Evolutionary conservation across 2,888 invertebrate genomes (phyloP).

Genomic region (Erebia palarica): DNA sequence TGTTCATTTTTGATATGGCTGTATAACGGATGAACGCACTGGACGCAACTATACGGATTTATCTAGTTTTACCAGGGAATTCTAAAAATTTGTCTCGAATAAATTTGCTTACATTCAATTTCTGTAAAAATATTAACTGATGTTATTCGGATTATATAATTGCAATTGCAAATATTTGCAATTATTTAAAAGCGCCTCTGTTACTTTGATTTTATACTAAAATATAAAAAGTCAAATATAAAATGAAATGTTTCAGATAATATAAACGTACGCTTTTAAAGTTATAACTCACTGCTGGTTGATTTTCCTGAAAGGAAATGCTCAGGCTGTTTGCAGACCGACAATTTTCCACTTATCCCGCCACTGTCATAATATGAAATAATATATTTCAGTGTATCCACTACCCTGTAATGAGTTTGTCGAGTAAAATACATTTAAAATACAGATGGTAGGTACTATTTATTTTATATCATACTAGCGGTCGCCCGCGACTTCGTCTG

Average conservation of each 20-base stretch:
- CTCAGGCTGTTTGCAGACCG: constrained; percentile 24
- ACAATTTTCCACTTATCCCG: constrained; percentile 30
- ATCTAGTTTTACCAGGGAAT: no score
- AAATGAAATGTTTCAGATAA: constrained; percentile 1
- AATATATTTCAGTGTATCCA: constrained; percentile 15
- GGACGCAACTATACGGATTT: no score
- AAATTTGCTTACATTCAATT: neutral
- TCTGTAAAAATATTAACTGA: neutral
- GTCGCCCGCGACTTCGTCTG: no score
- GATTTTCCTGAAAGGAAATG: constrained; percentile 30
- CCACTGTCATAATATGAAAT: constrained; percentile 17
- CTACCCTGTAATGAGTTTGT: constrained; percentile 9
- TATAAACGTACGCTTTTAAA: constrained; percentile 21
- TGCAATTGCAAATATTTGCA: neutral
- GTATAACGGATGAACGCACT: no score
- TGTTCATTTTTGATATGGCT: no score
- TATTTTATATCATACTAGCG: no score
- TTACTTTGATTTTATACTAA: neutral
- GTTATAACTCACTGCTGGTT: constrained; percentile 30
- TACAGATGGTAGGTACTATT: neutral
- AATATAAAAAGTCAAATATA: neutral
- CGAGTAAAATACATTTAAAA: constrained; percentile 3
- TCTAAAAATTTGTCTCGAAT: no score
- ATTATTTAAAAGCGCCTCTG: neutral
- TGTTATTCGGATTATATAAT: neutral